Base-by-base conservation (phyloP, 2,113 vertebrate genomes). In the Lepidothrix coronata region DNA sequence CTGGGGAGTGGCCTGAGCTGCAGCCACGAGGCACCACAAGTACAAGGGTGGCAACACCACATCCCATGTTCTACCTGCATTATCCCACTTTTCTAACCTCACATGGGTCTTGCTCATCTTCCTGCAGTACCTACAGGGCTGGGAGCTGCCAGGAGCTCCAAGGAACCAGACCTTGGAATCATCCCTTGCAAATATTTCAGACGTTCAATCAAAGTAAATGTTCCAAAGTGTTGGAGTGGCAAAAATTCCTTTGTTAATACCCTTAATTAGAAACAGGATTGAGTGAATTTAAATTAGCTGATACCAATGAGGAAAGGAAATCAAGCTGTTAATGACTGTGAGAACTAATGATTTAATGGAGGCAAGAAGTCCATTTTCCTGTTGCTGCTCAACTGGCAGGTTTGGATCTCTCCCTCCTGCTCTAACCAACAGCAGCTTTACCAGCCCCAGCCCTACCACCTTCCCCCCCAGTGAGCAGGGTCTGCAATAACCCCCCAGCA, bases 381-480 rank as follows among this genome's bases (percentile, higher is more conserved):
- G 11, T 23, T 44, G 57, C 62, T 57, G 78, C 52, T 49, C 8
- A 27, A 1, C 43, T 55, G 12, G 27, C 15, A 8, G 1, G 5
- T 30, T 44, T 41, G 19, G 5, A 7, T 7, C 48, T 57, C 37
- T 30, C 25, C 54, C 24, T 68, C 23, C 43, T 17, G 31, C 3
- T 0, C 28, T 16, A 24, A 35, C 0, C 15, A 63, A 12, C 4
- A 1, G 20, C 20, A 48, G 28, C 43, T 35, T 14, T 9, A 6
- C n/a, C 73, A 33, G 44, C 5, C 7, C 37, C 55, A 31, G 27
- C 17, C 14, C 1, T 0, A 43, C 27, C 59, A 8, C 14, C 14
- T 51, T 51, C 31, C 25, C 28, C 14, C 30, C 12, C 41, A 8
- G 46, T 54, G 23, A 4, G 6, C 62, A 3, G 37, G 30, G 20